Evolutionary conservation across 2,797 vertebrate genomes (phyloP), one percentile per base, ranked within the genome.

Genomic region (Brotula barbata): DNA sequence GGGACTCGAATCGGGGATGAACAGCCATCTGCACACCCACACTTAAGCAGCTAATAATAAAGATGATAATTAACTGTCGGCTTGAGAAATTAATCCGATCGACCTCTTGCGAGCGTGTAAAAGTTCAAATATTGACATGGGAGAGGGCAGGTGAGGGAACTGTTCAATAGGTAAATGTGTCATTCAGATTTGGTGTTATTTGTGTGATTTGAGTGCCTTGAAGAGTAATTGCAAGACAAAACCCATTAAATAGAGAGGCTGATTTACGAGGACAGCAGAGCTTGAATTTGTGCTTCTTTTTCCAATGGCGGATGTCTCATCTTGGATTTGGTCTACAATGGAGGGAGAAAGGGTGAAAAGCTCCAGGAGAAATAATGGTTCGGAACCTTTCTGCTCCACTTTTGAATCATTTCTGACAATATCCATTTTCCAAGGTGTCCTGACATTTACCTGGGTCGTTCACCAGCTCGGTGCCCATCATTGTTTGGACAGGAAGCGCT

Each of bases 61-160:
- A 56, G 67, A 68, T 56, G 58, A 58, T 78, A 71, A 85, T 79
- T 66, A 81, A 65, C 66, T 16, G 56, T 91, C 90, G 88, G 91
- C 92, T 93, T 88, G 81, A 90, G 92, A 92, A 93, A 92, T 92
- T 89, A 92, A 94, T 91, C 92, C 92, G 92, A 92, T 92, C 90
- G 91, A 94, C 92, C 92, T 68, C 91, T 92, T 90, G 91, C 89
- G 88, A 92, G 49, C 31, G 36, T 54, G 46, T 36, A 62, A 49
- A 64, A 58, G 71, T 75, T 80, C 63, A 79, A 75, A 75, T 61
- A 68, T 77, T 73, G 68, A 75, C 66, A 21, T 17, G 31, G 15
- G 10, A 60, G 28, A 65, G 19, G 36, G 39, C 20, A 44, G 41
- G 34, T 28, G n/a, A 12, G 14, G 23, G 7, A 22, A 37, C 37